Conservation (phyloP, 2,113 vertebrate species). For the Kobus ellipsiprymnus region DNA sequence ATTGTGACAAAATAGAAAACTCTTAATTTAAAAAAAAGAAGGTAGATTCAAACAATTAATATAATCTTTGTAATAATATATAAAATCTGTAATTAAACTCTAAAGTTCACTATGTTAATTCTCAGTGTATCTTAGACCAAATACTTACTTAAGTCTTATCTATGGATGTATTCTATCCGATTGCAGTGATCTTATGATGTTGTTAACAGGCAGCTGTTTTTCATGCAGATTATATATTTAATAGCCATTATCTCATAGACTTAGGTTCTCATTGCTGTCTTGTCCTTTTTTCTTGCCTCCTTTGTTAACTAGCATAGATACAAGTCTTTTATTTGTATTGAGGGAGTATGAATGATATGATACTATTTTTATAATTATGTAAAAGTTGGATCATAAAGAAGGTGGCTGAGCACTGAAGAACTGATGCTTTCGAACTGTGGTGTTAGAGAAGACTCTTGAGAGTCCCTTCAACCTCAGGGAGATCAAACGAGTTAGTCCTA, state of each 20-base stretch:
- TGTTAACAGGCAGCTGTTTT: background rate
- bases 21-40: background rate
- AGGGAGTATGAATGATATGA: background rate
- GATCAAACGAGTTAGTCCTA: background rate
- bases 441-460: background rate
- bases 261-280: background rate
- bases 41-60: background rate
- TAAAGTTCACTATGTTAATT: background rate
- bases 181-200: background rate
- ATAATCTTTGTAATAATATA: background rate
- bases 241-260: background rate
- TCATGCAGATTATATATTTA: background rate
- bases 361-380: conserved; percentile 3
- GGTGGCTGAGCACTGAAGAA: background rate
- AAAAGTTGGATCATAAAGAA: background rate
- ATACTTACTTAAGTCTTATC: background rate
- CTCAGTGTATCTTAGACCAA: background rate
- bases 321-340: background rate
- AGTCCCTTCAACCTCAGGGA: background rate
- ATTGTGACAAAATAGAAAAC: background rate
- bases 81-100: conserved; percentile 11
- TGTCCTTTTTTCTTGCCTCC: background rate
- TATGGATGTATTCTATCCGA: background rate
- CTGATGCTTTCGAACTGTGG: background rate
- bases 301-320: background rate